These are phyloP conservation scores for Andrena haemorrhoa DNA, from an alignment of 2,888 invertebrate species.

Conservation along the genomic window DNA sequence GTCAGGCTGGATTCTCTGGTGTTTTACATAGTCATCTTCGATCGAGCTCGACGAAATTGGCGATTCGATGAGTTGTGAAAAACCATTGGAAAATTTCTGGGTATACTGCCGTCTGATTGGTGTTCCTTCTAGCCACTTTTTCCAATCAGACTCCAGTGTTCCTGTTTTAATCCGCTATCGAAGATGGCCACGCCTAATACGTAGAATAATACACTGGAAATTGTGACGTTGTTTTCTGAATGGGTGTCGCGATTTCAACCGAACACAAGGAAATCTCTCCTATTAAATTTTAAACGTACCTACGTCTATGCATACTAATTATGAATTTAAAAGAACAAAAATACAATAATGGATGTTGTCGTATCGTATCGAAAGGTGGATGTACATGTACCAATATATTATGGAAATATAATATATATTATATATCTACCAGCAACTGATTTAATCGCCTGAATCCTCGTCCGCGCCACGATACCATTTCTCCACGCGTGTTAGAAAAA, in stretches of 20 bases:
- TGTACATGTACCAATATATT: slow-evolving; percentile 79
- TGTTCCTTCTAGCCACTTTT: slow-evolving; percentile 91
- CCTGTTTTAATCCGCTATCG: slow-evolving; percentile 29
- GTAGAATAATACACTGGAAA: slow-evolving; percentile 36
- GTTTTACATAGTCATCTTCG: slow-evolving; percentile 32
- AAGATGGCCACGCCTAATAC: slow-evolving; percentile 40
- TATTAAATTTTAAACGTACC: slow-evolving; percentile 57
- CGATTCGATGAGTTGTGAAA: background rate
- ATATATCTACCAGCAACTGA: slow-evolving; percentile 57
- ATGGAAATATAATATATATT: slow-evolving; percentile 75
- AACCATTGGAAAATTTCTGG: slow-evolving; percentile 13
- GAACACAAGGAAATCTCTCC: slow-evolving; percentile 25
- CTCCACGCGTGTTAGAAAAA: too few relatives aligned
- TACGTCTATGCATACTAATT: slow-evolving; percentile 67
- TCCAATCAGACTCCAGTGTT: slow-evolving; percentile 86
- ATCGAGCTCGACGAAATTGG: slow-evolving; percentile 21
- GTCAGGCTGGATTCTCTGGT: slow-evolving; percentile 36
- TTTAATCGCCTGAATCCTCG: slow-evolving; percentile 21
- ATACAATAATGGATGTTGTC: slow-evolving; percentile 71
- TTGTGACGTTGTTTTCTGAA: slow-evolving; percentile 28
- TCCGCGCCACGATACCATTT: background rate
- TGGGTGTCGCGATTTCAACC: background rate
- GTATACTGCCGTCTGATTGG: slow-evolving; percentile 87
- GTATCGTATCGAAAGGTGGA: slow-evolving; percentile 78
- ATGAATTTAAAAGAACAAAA: slow-evolving; percentile 54